These are phyloP conservation scores for Diprion similis DNA, from an alignment of 1,140 invertebrate genomes.

Conservation along the genomic window DNA sequence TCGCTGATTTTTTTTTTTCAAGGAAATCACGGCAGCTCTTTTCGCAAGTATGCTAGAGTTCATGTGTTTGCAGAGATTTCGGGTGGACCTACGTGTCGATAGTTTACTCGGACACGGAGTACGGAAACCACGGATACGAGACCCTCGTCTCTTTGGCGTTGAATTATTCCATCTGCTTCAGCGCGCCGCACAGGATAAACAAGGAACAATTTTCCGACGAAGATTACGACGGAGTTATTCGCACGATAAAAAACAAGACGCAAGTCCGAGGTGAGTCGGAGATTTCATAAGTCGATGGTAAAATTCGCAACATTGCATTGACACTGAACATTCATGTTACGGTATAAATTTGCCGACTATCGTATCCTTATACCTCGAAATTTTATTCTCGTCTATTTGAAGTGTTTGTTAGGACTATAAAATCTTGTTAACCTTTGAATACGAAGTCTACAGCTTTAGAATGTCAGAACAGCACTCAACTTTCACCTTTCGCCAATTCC, in stretches of 20 bases:
- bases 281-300: background rate
- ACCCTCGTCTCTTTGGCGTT: slow-evolving; percentile 57
- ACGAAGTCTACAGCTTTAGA: no score
- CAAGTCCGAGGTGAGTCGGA: slow-evolving; percentile 43
- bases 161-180: slow-evolving; percentile 65
- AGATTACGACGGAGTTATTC: slow-evolving; percentile 62
- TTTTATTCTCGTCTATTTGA: no score
- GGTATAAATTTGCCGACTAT: no score
- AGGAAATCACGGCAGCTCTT: no score
- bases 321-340: no score
- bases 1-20: no score
- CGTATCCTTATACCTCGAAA: no score
- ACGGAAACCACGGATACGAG: slow-evolving; percentile 64
- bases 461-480: no score
- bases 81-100: slow-evolving; percentile 66
- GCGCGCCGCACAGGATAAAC: slow-evolving; percentile 53
- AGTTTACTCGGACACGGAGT: slow-evolving; percentile 68
- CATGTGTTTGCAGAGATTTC: slow-evolving; percentile 54
- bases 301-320: no score
- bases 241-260: slow-evolving; percentile 47
- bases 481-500: slow-evolving; percentile 20
- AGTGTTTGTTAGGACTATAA: no score
- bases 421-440: no score
- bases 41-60: no score
- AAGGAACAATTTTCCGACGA: slow-evolving; percentile 53